Base-by-base conservation (phyloP, 2,797 vertebrate species). In the Anguilla anguilla region DNA sequence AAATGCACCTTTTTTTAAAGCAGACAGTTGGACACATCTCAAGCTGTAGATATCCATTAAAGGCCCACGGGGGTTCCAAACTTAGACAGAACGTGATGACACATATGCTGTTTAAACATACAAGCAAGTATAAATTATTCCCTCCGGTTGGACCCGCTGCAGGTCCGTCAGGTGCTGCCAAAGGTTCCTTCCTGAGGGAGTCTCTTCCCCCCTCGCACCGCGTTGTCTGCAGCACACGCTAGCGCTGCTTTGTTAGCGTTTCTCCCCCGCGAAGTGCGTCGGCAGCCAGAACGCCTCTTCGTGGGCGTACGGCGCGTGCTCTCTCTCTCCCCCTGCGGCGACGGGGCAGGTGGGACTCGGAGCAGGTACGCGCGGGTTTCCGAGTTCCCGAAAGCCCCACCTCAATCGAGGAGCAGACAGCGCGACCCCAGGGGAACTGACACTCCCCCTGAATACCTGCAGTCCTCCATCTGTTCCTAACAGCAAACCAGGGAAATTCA, bases 321-420 rank as follows among this genome's bases (percentile, higher is more conserved):
- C 51, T 9, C 64, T 87, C 61, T 87, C 69, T 64, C 11, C 22
- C 39, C 13, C 51, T 61, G 28, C 61, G 28, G 88, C 5, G 74
- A 84, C 87, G 89, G 59, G 92, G 90, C 93, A 95, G 94, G 95
- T 95, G 92, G 91, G 89, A 85, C 85, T 61, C 31, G 88, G 77
- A 88, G 84, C 91, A 94, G 92, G 93, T 94, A 91, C 86, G 91
- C 89, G 25, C 0, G 51, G 22, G 83, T 85, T 88, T 10, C 89
- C 83, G 86, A 89, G 89, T 87, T 86, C 74, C 67, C 77, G 89
- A 46, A 89, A 39, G 35, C 39, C 35, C 74, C 28, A 31, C 69
- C 69, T 11, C 31, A 35, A 35, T 39, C 69, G 15, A 74, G 31
- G 74, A 77, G 25, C 31, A 39, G 74, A 15, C 39, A 77, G 31